Percentiles rank a stretch among this genome's conserved stretches.
These are phyloP conservation scores for Gerris lacustris DNA, from an alignment of 2,888 invertebrate species.

Conservation along the genomic window DNA sequence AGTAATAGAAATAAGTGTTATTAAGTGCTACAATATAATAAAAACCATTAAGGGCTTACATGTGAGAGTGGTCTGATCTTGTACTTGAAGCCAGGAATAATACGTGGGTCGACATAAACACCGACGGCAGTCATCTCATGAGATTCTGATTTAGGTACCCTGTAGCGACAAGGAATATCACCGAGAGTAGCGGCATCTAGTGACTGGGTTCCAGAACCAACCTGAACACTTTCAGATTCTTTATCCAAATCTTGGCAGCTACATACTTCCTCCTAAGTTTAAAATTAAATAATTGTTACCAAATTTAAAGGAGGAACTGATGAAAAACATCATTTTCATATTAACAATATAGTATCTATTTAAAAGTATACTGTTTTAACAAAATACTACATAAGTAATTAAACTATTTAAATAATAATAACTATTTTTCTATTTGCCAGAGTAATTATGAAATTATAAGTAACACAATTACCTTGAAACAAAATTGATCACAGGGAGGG, in stretches of 20 bases:
- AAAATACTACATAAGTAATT: too few species aligned
- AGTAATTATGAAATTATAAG: too few species aligned
- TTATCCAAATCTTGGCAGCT: not conserved
- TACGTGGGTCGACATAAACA: slow-evolving; percentile 57
- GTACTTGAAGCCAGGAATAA: slow-evolving; percentile 62
- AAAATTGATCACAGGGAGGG: not conserved
- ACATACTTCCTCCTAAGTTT: not conserved
- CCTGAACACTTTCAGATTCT: not conserved
- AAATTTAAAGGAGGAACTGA: too few species aligned
- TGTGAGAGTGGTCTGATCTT: slow-evolving; percentile 35
- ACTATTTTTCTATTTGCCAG: too few species aligned
- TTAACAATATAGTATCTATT: too few species aligned
- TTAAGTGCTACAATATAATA: too few species aligned
- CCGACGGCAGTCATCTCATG: slow-evolving; percentile 59
- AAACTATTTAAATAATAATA: too few species aligned
- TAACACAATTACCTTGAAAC: not conserved
- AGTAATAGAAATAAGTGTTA: too few species aligned
- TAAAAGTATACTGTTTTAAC: too few species aligned
- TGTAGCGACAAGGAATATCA: slow-evolving; percentile 54
- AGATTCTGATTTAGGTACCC: slow-evolving; percentile 46
- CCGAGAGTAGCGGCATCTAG: slow-evolving; percentile 49
- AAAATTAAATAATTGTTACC: too few species aligned
- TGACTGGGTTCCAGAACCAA: not conserved
- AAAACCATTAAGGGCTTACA: not conserved
- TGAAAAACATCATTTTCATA: too few species aligned